Conservation (phyloP, 2,888 invertebrate genomes). For the Smittia sp. region DNA sequence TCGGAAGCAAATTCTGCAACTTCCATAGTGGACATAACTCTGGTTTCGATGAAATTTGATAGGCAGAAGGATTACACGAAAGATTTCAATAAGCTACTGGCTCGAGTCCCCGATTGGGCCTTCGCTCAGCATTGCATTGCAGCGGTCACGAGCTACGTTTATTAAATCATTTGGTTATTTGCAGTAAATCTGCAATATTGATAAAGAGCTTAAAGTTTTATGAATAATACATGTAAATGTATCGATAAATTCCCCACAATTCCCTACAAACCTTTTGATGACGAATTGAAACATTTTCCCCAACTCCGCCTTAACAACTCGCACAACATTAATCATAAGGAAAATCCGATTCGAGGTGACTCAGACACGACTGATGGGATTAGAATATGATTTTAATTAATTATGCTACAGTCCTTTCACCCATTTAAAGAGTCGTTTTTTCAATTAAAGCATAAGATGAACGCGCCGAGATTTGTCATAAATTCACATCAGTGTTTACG, state of each 20-base stretch:
- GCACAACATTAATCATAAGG: neutral
- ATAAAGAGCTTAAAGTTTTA: too few species aligned
- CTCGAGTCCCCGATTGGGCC: slow-evolving; percentile 23
- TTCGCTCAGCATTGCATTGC: slow-evolving; percentile 13
- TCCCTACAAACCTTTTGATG: too few species aligned
- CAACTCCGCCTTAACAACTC: too few species aligned
- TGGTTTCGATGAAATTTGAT: slow-evolving; percentile 11
- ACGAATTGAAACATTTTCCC: too few species aligned
- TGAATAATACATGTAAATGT: too few species aligned
- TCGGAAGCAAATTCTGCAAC: neutral
- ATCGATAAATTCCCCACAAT: too few species aligned
- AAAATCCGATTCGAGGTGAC: neutral
- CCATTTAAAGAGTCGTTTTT: neutral
- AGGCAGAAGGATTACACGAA: slow-evolving; percentile 11
- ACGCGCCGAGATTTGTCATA: slow-evolving; percentile 2
- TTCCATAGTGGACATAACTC: neutral
- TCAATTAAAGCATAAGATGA: neutral
- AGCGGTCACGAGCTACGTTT: slow-evolving; percentile 7
- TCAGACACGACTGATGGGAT: slow-evolving; percentile 7
- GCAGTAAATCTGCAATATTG: neutral
- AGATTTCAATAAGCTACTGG: slow-evolving; percentile 11
- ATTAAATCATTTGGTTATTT: neutral
- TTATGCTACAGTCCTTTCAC: neutral
- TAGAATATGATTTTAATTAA: neutral
- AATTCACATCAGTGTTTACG: neutral